Evolutionary conservation across 2,113 vertebrate species (phyloP), one percentile per base, ranked within the genome.

Genomic region (Planiliza haematocheilus): DNA sequence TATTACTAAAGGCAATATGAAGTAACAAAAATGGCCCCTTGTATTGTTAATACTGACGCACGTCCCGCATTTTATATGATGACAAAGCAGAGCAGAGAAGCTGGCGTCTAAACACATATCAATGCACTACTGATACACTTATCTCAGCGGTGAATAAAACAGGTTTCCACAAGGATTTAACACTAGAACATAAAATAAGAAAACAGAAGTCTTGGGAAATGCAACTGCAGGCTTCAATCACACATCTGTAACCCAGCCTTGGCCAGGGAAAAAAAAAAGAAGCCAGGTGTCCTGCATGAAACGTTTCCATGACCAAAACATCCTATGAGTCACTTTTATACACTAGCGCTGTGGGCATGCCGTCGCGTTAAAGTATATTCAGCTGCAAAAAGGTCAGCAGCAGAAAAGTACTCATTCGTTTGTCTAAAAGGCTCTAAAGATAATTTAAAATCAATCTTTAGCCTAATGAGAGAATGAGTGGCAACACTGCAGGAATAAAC

Each of bases 281-380:
- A 56, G 52, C 51, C 4, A 1, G 2, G 8, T 16, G 37, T 20
- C 34, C 62, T 46, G 62, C 73, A 74, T 66, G 64, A 66, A 83
- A 55, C 37, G 2, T 18, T 65, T 71, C 74, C 57, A 70, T 59
- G 38, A 55, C 55, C 58, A 75, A 43, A 37, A 69, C 70, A 48
- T 79, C 78, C 73, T 76, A 57, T 79, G 79, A 84, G 74, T 79
- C 42, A 39, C 45, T 82, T 68, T 74, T 30, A 51, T 73, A 70
- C 13, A 1, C 52, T 18, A 11, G 52, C 9, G 2, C 3, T 30
- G 24, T 30, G 5, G 24, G 24, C 24, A 30, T 30, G 24, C 24
- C 5, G 24, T 30, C 3, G 24, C 5, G 24, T 30, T 30, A 3
- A 5, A 30, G 5, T 30, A 30, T 30, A 3, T 2, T 30, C 24